A percentile compares a stretch with the other conserved stretches of the same genome.
phyloP scores from a whole-genome alignment of 2,888 invertebrate species.

The Rhingia rostrata region DNA sequence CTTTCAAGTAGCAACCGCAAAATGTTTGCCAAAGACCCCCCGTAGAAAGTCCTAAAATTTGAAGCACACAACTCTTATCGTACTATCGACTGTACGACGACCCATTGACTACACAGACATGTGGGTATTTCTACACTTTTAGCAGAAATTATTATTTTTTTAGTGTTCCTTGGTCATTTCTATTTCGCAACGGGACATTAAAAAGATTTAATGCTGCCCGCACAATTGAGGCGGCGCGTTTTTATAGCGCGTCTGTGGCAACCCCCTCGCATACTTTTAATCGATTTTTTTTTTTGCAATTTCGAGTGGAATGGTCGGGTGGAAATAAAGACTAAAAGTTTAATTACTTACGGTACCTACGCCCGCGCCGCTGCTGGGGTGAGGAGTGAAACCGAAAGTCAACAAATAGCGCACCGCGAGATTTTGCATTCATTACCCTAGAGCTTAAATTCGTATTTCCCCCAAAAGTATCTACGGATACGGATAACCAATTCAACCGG shows the following conservation, averaged over 20 bases:
- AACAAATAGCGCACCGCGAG: too few species aligned
- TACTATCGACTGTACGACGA: too few species aligned
- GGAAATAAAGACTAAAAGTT: slow-evolving; percentile 29
- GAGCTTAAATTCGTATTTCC: slow-evolving; percentile 7
- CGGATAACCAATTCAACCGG: slow-evolving; percentile 39
- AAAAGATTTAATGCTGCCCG: slow-evolving; percentile 32
- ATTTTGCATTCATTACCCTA: slow-evolving; percentile 20
- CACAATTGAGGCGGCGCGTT: slow-evolving; percentile 38
- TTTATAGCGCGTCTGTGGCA: slow-evolving; percentile 16
- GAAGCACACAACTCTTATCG: too few species aligned
- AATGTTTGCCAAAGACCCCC: too few species aligned
- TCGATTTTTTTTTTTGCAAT: slow-evolving; percentile 52
- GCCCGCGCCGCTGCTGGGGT: not conserved
- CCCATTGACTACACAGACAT: too few species aligned
- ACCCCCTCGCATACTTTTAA: slow-evolving; percentile 22
- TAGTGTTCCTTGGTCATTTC: slow-evolving; percentile 22
- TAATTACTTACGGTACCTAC: slow-evolving; percentile 31
- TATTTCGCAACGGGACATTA: slow-evolving; percentile 12
- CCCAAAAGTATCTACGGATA: not conserved
- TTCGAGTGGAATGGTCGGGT: slow-evolving; percentile 19
- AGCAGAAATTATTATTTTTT: slow-evolving; percentile 46
- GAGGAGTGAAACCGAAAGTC: slow-evolving; percentile 41
- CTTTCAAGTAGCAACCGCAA: too few species aligned
- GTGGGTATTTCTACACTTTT: not conserved
- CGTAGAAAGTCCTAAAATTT: too few species aligned